Percentiles rank a stretch among this genome's conserved stretches.
phyloP scores from a whole-genome alignment of 2,113 vertebrate genomes.

The Aptenodytes patagonicus region DNA sequence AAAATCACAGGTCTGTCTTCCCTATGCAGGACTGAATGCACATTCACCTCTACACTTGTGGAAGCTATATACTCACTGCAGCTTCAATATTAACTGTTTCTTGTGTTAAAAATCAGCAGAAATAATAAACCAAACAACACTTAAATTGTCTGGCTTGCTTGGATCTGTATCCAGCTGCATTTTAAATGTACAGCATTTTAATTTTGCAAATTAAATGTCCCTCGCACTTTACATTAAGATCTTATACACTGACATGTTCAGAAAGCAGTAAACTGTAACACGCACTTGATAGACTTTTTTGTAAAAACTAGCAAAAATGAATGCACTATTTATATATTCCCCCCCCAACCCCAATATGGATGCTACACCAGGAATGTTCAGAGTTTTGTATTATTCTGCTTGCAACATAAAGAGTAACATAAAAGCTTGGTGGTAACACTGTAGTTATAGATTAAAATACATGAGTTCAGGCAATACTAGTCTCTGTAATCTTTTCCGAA shows the following conservation, averaged over 20 bases:
- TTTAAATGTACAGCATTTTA: neutral
- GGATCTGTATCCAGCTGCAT: neutral
- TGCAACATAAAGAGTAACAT: neutral
- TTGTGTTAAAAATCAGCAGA: neutral
- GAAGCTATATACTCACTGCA: neutral
- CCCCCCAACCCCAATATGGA: fast-evolving
- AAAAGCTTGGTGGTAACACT: neutral
- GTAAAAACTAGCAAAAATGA: neutral
- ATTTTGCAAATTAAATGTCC: neutral
- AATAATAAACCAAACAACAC: neutral
- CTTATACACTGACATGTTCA: neutral
- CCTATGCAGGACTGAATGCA: neutral
- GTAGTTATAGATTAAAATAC: neutral
- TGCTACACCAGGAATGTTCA: neutral
- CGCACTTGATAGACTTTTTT: neutral
- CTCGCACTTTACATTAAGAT: neutral
- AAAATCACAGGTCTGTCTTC: slow-evolving; percentile 52
- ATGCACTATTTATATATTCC: neutral
- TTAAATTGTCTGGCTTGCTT: neutral
- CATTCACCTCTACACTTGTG: neutral
- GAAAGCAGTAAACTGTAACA: neutral
- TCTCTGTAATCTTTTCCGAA: neutral
- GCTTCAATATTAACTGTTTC: neutral
- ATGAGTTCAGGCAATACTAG: neutral
- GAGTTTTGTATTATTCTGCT: neutral